Evolutionary conservation across 2,113 vertebrate genomes (phyloP).

Genomic region (Thinocorus orbignyianus): DNA sequence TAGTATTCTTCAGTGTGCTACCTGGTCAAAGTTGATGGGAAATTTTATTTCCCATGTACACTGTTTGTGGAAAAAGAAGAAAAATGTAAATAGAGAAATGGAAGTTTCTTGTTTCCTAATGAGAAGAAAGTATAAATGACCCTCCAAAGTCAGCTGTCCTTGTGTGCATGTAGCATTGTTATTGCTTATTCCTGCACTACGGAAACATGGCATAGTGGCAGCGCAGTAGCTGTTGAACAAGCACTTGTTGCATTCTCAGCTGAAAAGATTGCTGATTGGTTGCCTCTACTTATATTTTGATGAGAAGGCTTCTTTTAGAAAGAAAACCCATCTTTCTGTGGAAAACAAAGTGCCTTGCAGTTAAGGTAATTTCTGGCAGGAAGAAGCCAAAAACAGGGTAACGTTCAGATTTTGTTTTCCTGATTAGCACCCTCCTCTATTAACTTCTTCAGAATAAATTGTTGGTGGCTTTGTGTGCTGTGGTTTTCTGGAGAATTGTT

Average conservation of each 20-base stretch:
- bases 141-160: background rate
- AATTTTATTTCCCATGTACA: background rate
- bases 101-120: background rate
- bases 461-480: background rate
- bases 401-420: background rate
- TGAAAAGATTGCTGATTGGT: background rate
- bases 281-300: background rate
- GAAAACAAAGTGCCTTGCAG: background rate
- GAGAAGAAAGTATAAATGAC: background rate
- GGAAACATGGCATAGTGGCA: background rate
- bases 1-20: background rate
- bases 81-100: background rate
- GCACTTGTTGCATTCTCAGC: background rate
- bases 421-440: background rate
- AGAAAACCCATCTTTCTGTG: background rate
- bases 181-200: background rate
- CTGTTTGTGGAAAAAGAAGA: background rate
- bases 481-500: background rate
- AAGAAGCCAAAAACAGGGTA: background rate
- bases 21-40: background rate
- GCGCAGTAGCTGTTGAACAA: background rate
- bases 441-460: background rate
- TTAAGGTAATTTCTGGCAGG: background rate
- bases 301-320: background rate
- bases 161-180: background rate